phyloP scores from a whole-genome alignment of 2,113 vertebrate species.

The Atherinomorus stipes region DNA sequence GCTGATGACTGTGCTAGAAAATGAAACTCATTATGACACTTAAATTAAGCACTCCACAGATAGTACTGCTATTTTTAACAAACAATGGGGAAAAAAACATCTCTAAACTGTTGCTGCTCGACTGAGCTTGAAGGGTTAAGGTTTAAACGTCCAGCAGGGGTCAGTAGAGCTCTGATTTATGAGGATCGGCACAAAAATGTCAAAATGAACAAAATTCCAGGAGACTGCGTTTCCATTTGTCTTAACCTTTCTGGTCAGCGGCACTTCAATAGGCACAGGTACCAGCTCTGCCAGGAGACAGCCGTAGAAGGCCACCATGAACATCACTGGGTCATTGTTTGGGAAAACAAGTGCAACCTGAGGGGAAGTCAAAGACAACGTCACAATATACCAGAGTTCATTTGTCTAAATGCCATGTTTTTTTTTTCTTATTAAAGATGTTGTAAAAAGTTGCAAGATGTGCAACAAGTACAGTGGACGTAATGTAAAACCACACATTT shows the following conservation, averaged over 20 bases:
- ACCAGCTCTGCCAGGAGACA: constrained; percentile 95
- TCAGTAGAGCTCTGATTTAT: constrained; percentile 42
- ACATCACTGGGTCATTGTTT: constrained; percentile 96
- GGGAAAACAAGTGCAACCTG: constrained; percentile 97
- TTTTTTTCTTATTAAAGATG: background rate
- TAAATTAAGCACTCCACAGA: constrained; percentile 25
- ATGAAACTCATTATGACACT: background rate
- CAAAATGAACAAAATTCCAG: background rate
- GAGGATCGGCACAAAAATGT: background rate
- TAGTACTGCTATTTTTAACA: background rate
- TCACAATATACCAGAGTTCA: background rate
- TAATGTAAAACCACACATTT: background rate
- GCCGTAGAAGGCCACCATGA: constrained; percentile 97
- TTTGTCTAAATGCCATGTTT: background rate
- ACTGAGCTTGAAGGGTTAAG: background rate
- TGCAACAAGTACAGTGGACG: background rate
- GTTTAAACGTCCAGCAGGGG: constrained; percentile 63
- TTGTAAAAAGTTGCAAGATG: background rate
- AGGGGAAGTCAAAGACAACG: constrained; percentile 15
- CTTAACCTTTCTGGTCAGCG: constrained; percentile 93
- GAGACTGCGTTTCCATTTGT: background rate
- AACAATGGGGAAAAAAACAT: background rate
- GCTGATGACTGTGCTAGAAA: constrained; percentile 36
- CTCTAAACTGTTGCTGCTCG: background rate
- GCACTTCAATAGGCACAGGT: constrained; percentile 96